phyloP scores from a whole-genome alignment of 2,113 vertebrate species.

The Neotragus pygmaeus region DNA sequence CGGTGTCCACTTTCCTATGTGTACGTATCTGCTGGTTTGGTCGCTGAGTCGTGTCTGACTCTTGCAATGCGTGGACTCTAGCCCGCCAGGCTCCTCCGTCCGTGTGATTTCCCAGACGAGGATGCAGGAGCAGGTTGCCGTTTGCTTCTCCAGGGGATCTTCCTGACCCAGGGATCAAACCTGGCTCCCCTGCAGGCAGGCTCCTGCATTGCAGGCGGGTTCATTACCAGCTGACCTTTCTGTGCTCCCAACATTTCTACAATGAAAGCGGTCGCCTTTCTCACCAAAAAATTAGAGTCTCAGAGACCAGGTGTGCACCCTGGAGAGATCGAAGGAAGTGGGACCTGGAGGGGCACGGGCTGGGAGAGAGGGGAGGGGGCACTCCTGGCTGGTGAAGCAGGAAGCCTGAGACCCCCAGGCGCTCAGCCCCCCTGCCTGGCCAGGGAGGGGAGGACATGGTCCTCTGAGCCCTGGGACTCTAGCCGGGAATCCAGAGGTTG shows the following conservation, averaged over 20 bases:
- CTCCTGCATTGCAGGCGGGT: background rate
- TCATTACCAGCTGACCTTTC: background rate
- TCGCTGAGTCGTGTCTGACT: background rate
- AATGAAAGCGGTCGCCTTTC: background rate
- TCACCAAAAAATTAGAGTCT: background rate
- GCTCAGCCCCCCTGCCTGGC: background rate
- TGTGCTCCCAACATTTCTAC: background rate
- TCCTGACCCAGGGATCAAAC: background rate
- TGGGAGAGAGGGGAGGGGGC: accelerated
- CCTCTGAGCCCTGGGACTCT: too few relatives aligned
- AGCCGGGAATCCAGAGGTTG: background rate
- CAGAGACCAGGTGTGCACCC: background rate
- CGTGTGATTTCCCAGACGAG: accelerated
- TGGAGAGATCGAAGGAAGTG: background rate
- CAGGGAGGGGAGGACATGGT: accelerated
- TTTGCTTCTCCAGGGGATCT: background rate
- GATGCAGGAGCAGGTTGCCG: background rate
- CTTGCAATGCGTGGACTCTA: background rate
- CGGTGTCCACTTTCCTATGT: accelerated
- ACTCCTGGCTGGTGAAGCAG: background rate
- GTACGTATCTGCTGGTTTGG: background rate
- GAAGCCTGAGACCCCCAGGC: background rate
- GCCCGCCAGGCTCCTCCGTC: background rate
- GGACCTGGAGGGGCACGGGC: background rate
- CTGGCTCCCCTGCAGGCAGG: background rate